Conservation (phyloP, 2,113 vertebrate species). For the Tamias sibiricus region DNA sequence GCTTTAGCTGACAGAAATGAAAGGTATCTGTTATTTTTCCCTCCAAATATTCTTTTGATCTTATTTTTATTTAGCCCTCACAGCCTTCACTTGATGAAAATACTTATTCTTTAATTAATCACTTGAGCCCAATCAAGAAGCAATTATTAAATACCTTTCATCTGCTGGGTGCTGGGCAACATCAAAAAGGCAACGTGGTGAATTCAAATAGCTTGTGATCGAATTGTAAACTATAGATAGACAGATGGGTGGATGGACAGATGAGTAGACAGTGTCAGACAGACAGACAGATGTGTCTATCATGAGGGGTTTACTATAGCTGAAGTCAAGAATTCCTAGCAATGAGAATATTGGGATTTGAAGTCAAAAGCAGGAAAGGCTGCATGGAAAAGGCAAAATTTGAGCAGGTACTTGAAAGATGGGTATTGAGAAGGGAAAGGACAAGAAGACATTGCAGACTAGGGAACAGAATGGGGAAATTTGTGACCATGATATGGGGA, state of each 20-base stretch:
- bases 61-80: not conserved
- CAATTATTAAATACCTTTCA: not conserved
- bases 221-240: not conserved
- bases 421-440: not conserved
- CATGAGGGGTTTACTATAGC: not conserved
- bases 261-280: too few relatives aligned
- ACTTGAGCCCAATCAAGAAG: conserved; percentile 19
- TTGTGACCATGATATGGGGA: not conserved
- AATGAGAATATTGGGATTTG: conserved; percentile 35
- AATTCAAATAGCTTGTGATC: not conserved
- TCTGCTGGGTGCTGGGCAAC: not conserved
- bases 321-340: conserved; percentile 32
- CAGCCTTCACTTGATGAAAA: conserved; percentile 34
- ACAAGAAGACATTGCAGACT: not conserved
- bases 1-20: conserved; percentile 45
- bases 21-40: not conserved
- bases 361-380: not conserved
- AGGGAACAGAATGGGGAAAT: not conserved
- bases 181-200: not conserved
- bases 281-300: not conserved
- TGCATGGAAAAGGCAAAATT: not conserved
- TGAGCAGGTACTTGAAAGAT: conserved; percentile 45
- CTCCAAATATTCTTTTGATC: not conserved
- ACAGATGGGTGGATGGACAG: not conserved
- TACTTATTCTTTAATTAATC: conserved; percentile 1